These are phyloP conservation scores for Nesidiocoris tenuis DNA, from an alignment of 2,888 invertebrate genomes.

Conservation along the genomic window DNA sequence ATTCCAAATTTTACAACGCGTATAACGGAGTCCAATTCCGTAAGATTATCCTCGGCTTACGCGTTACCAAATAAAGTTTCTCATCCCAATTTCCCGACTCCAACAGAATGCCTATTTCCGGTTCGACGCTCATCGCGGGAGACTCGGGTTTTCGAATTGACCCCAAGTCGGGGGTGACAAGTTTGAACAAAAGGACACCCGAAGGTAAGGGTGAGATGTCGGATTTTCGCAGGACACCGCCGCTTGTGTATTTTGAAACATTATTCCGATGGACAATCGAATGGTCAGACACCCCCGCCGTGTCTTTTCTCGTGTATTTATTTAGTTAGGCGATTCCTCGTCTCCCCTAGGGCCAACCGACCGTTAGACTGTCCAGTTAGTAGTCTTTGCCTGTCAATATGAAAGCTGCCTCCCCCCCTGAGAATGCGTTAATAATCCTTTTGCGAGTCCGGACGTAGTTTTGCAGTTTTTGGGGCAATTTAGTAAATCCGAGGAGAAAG, in stretches of 20 bases:
- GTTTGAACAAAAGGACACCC: neutral
- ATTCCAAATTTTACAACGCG: too few species aligned
- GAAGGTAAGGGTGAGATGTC: neutral
- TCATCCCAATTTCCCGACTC: too few species aligned
- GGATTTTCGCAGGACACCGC: neutral
- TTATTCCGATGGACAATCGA: slow-evolving; percentile 5
- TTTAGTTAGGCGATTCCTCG: neutral
- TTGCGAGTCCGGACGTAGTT: slow-evolving; percentile 15
- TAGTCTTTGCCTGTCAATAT: neutral
- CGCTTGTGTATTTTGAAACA: slow-evolving; percentile 23
- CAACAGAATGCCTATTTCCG: neutral
- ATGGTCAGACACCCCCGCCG: slow-evolving; percentile 11
- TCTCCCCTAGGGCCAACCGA: neutral
- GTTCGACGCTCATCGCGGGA: neutral
- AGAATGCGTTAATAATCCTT: slow-evolving; percentile 17
- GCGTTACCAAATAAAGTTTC: too few species aligned
- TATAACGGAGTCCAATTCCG: neutral
- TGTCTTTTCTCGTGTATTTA: neutral
- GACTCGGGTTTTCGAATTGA: neutral
- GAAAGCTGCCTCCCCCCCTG: slow-evolving; percentile 7
- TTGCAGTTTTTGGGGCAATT: slow-evolving; percentile 4
- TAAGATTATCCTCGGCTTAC: neutral
- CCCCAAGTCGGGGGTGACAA: neutral
- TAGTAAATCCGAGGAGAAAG: neutral
- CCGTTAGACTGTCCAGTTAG: slow-evolving; percentile 9